phyloP scores from a whole-genome alignment of 2,888 invertebrate species.

The Clanis bilineata region DNA sequence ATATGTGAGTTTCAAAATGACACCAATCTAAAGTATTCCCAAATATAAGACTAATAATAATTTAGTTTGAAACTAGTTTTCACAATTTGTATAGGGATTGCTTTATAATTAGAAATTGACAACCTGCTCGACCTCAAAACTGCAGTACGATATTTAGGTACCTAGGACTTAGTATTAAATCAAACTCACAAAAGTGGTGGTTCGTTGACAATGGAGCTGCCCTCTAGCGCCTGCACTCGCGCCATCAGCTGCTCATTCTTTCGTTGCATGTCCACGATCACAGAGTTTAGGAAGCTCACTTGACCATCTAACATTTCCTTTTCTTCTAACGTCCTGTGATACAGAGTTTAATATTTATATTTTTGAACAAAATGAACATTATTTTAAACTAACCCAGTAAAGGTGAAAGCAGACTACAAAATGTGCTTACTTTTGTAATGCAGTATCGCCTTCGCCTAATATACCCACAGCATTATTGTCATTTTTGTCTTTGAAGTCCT shows the following conservation, averaged over 20 bases:
- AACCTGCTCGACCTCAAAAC: too few species aligned
- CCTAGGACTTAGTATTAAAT: not conserved
- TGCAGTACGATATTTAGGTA: not conserved
- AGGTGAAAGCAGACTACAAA: too few species aligned
- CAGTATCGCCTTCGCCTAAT: slow-evolving; percentile 61
- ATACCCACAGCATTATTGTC: slow-evolving; percentile 64
- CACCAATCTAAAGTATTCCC: too few species aligned
- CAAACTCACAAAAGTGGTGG: slow-evolving; percentile 57
- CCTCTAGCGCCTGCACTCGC: slow-evolving; percentile 90
- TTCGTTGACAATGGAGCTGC: slow-evolving; percentile 71
- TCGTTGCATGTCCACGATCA: slow-evolving; percentile 97
- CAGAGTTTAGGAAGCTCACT: slow-evolving; percentile 96
- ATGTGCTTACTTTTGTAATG: slow-evolving; percentile 52
- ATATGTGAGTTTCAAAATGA: too few species aligned
- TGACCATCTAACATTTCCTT: slow-evolving; percentile 86
- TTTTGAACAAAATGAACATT: too few species aligned
- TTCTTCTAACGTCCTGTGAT: slow-evolving; percentile 75
- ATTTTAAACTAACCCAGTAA: too few species aligned
- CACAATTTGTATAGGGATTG: too few species aligned
- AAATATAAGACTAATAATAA: too few species aligned
- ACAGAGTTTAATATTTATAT: not conserved
- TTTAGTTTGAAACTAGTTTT: too few species aligned
- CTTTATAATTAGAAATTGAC: too few species aligned
- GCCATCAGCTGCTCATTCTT: slow-evolving; percentile 93
- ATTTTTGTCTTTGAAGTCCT: slow-evolving; percentile 63